Evolutionary conservation across 2,888 invertebrate genomes (phyloP), one percentile per base, ranked within the genome.

Genomic region (Gymnosoma rotundatum): DNA sequence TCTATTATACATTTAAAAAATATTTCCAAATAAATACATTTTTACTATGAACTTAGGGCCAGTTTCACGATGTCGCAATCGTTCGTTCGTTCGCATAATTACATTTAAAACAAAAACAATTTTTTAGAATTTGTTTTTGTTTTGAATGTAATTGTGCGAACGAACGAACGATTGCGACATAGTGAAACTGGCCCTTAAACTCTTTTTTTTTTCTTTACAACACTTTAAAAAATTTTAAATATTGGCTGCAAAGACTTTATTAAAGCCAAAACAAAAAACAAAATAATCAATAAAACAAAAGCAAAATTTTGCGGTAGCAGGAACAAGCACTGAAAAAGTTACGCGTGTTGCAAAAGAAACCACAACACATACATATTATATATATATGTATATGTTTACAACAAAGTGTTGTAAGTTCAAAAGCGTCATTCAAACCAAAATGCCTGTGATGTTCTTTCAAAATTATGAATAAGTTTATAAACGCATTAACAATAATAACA

Each of bases 371-470:
- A 42, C 20, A 38, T 42, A 20, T 25, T 25, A 25, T 42, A 14
- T 4, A 0, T 1, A 3, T 61, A 9, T 42, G 20, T 60, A 21
- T n/a, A 14, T 25, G 21, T n/a, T 36, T 20, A 18, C 54, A 69
- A 69, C 63, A 63, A 54, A 72, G 48, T 74, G 45, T 63, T 67
- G 58, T 50, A 72, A 50, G 48, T 38, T 48, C 21, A 36, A 72
- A 58, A n/a, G 73, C 78, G 73, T 63, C 73, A 48, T 73, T 45
- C 12, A 56, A 25, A n/a, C 16, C 21, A 61, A 16, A 74, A n/a
- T n/a, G n/a, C n/a, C n/a, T n/a, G n/a, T n/a, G n/a, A 75, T 81
- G 69, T 75, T 64, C 74, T 63, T 69, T 70, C 16, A 58, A 74
- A 74, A 50, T 48, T 32, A 36, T 75, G 14, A 60, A 69, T 60